These are phyloP conservation scores for Phoxinus dragarum DNA, from an alignment of 2,797 vertebrate genomes.

Conservation along the genomic window DNA sequence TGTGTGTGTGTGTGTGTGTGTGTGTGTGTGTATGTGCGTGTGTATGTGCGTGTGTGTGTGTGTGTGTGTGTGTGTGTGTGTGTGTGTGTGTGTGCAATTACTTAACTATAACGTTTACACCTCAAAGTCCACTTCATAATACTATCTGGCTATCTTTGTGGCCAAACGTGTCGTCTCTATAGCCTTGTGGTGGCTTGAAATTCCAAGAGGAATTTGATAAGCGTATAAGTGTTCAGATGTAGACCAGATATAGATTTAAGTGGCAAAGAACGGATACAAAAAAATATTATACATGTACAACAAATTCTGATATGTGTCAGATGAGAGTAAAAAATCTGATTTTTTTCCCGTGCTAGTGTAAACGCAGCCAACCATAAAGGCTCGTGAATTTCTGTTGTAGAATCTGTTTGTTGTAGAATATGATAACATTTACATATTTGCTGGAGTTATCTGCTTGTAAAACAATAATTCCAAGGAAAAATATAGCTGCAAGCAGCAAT, in stretches of 20 bases:
- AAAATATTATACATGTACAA: no score
- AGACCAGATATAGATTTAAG: background rate
- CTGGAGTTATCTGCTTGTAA: no score
- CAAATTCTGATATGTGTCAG: no score
- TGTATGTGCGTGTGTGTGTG: no score
- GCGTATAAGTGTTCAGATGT: background rate
- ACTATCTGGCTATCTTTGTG: background rate
- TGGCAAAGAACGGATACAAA: no score
- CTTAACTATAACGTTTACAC: background rate
- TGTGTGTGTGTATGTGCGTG: no score
- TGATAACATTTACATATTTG: background rate
- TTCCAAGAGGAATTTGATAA: background rate
- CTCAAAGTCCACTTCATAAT: background rate
- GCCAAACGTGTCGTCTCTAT: background rate
- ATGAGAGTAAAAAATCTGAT: no score
- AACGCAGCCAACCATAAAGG: background rate
- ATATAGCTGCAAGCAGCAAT: no score
- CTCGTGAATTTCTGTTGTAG: background rate
- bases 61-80: no score
- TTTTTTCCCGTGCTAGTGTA: background rate
- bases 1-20: no score
- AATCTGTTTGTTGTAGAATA: no score
- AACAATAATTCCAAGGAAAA: background rate
- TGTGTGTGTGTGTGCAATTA: no score
- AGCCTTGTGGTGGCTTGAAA: background rate